Base-by-base conservation (phyloP, 2,797 vertebrate species). In the Sebastes umbrosus region DNA sequence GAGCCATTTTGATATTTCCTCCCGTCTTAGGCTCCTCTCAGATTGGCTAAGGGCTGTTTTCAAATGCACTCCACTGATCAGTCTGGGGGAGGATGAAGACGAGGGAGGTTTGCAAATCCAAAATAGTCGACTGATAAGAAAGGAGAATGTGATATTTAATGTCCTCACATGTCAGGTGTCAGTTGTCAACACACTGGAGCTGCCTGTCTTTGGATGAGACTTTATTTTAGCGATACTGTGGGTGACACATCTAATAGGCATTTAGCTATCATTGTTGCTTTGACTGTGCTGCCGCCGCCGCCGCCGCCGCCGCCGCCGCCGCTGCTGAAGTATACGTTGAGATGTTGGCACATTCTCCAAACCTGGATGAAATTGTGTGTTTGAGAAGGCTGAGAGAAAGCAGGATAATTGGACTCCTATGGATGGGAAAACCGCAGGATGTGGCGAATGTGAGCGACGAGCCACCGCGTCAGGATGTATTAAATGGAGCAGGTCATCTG, bases 1-100 rank as follows among this genome's bases (percentile, higher is more conserved):
- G 75, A 93, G 94, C 80, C 93, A 96, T 95, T 97, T 95, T 96
- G 95, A 96, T 97, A 96, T 95, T 95, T 95, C 94, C 22, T 91
- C 89, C 29, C 29, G 9, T 82, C 70, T 95, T 93, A 94, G 93
- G 90, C 88, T 91, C 94, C 94, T 94, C 96, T 96, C 95, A 92
- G 92, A 89, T 92, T 92, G 92, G 94, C 95, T 93, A 91, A 95
- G 94, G 90, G 93, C 94, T 94, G 95, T 96, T 97, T 96, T 95
- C 92, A 94, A 94, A 95, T 92, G 88, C 83, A 92, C 91, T 88
- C 88, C 82, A 84, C 88, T 94, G 92, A 95, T 93, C 95, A 95
- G 91, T 80, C 31, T 57, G 46, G 36, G 90, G 92, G 69, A 77
- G 75, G 76, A 79, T 67, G 55, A 84, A 77, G 70, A 24, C 46